Evolutionary conservation across 1,140 invertebrate species (phyloP).

Genomic region (Zaprionus inermis): DNA sequence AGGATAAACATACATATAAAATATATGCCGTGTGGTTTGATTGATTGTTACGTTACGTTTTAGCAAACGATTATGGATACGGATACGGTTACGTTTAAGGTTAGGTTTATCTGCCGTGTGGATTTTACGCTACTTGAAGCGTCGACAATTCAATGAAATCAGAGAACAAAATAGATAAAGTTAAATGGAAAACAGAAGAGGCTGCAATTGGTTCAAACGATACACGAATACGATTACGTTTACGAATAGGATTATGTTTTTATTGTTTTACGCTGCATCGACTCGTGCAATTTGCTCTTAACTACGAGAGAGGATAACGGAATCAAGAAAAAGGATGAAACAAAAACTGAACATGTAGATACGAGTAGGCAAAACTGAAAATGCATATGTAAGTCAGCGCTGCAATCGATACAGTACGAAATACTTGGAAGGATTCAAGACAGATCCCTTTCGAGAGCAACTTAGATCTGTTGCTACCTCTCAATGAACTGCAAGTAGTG

Average conservation of each 20-base stretch:
- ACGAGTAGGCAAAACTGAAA: conserved; percentile 14
- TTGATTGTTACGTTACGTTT: conserved; percentile 28
- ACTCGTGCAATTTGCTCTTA: conserved; percentile 68
- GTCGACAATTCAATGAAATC: conserved; percentile 28
- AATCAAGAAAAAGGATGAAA: conserved; percentile 10
- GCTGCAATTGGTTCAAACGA: conserved; percentile 38
- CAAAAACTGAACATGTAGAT: background rate
- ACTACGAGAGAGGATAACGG: conserved; percentile 39
- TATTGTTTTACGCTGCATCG: conserved; percentile 36
- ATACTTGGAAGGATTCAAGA: conserved; percentile 15
- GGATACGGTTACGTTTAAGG: conserved; percentile 21
- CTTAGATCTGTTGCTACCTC: background rate
- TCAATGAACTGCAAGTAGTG: conserved; percentile 34
- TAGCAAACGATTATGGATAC: conserved; percentile 20
- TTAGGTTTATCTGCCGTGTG: conserved; percentile 35
- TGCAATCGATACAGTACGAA: conserved; percentile 8
- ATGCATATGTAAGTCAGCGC: background rate
- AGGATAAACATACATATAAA: conserved; percentile 15
- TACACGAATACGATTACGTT: conserved; percentile 51
- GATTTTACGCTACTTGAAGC: conserved; percentile 29
- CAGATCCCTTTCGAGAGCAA: background rate
- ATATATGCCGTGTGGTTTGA: conserved; percentile 31
- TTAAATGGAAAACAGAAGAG: conserved; percentile 17
- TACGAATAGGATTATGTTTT: conserved; percentile 36
- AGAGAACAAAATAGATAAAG: background rate